Base-by-base conservation (phyloP, 2,797 vertebrate genomes). In the Cyprinella venusta region DNA sequence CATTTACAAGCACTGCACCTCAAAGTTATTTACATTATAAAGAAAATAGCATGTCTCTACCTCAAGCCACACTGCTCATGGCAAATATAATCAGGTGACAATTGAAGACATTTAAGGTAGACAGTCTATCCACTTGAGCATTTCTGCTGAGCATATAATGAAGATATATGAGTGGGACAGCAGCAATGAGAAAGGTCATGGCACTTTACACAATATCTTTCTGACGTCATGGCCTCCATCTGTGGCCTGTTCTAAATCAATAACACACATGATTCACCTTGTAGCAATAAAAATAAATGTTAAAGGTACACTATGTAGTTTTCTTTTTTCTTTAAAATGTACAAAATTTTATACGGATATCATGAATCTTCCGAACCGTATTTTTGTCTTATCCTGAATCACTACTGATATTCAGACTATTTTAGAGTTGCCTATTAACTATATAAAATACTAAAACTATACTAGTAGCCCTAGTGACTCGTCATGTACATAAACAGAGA, bases 121-220 rank as follows among this genome's bases (percentile, higher is more conserved):
- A 54, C 33, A 54, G 75, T 78, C 68, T 61, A 48, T 77, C 64
- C 64, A 79, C n/a, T 59, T 71, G 24, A 86, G 80, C 82, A 76
- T 63, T 61, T 68, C 50, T 82, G 26, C 56, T 21, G 26, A 82
- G 36, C 61, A 82, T 67, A 77, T 86, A 74, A 86, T 80, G n/a
- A 59, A 80, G 82, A 86, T 82, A 71, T 74, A 82, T 86, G 80
- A 76, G 82, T 38, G 12, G 33, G 30, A 26, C 42, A 85, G 54
- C 70, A 76, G 56, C 16, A 59, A 81, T 64, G 26, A n/a, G 18
- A 78, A 78, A 50, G 13, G 75, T 52, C 75, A 86, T 48, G 69
- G 52, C 70, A 82, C 61, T 61, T 76, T 71, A 80, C 48, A 52
- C 54, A 24, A 42, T 38, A 72, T 69, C 36, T 56, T 75, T 76